Evolutionary conservation across 2,888 invertebrate genomes (phyloP), one percentile per base, ranked within the genome.

Genomic region (Hyalella azteca): DNA sequence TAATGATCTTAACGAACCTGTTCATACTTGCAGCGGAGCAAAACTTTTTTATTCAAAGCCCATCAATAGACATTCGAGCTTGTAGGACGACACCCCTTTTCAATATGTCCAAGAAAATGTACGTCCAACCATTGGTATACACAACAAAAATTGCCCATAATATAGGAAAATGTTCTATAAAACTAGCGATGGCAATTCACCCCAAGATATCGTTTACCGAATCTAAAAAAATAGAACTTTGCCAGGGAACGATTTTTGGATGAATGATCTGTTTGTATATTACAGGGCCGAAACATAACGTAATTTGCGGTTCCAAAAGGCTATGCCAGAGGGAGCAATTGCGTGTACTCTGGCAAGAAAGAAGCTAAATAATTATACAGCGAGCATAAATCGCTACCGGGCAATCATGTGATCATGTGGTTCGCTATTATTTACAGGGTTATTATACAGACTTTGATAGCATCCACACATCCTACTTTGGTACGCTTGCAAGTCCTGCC

Each of bases 331-430:
- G 66, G 66, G 36, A 36, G 19, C 66, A 66, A 66, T 66, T 66
- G 66, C 66, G 66, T 66, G 66, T 66, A 36, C 36, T 29, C 66
- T 66, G 36, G 66, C 66, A 66, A 36, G 66, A 66, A 66, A 36
- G 66, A 66, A 66, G 66, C 66, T 36, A 66, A 66, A 66, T 66
- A 66, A 66, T 66, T 66, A 66, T 66, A 66, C 66, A 66, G 66
- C 36, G 36, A 66, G 66, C 66, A 66, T 66, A 66, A 66, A 66
- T 66, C 66, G 66, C 66, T 66, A 66, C 66, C 66, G 66, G 66
- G 66, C 66, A 66, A 66, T 66, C 66, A 66, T 66, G 66, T 66
- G 66, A 66, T 66, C 66, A 66, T 66, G 66, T 66, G 66, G 66
- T 66, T 66, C 66, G 66, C 66, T 66, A 36, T 66, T 66, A 66